phyloP scores from a whole-genome alignment of 2,113 vertebrate genomes.

The Neoarius graeffei region DNA sequence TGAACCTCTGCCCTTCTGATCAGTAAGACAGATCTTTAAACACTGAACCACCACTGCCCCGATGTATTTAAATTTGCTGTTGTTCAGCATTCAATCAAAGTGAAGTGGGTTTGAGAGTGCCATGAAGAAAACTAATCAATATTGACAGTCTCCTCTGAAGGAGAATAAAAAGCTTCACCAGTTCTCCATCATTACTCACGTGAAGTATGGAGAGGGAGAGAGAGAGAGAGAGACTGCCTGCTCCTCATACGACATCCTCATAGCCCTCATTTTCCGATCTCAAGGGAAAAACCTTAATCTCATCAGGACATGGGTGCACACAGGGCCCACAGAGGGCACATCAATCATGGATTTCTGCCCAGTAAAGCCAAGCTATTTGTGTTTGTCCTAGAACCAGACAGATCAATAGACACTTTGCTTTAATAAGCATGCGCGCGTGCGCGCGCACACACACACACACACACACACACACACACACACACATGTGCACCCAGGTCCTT shows the following conservation, averaged over 20 bases:
- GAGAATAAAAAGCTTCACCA: slow-evolving; percentile 20
- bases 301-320: slow-evolving; percentile 9
- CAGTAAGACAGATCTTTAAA: too few species aligned
- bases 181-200: slow-evolving; percentile 10
- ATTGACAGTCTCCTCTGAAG: not conserved
- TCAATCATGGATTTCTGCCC: slow-evolving; percentile 4
- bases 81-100: not conserved
- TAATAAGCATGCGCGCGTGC: not conserved
- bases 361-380: slow-evolving; percentile 24
- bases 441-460: not conserved
- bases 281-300: not conserved
- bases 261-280: slow-evolving; percentile 17
- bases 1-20: too few species aligned
- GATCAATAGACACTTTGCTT: slow-evolving; percentile 20
- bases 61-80: not conserved
- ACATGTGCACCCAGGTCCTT: not conserved
- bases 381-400: slow-evolving; percentile 27
- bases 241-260: not conserved
- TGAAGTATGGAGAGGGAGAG: not conserved
- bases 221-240: not conserved
- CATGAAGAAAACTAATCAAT: not conserved
- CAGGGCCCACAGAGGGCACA: not conserved
- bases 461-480: not conserved
- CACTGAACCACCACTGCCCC: too few species aligned
- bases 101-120: not conserved